Base-by-base conservation (phyloP, 1,140 invertebrate species). In the Nasonia giraulti region DNA sequence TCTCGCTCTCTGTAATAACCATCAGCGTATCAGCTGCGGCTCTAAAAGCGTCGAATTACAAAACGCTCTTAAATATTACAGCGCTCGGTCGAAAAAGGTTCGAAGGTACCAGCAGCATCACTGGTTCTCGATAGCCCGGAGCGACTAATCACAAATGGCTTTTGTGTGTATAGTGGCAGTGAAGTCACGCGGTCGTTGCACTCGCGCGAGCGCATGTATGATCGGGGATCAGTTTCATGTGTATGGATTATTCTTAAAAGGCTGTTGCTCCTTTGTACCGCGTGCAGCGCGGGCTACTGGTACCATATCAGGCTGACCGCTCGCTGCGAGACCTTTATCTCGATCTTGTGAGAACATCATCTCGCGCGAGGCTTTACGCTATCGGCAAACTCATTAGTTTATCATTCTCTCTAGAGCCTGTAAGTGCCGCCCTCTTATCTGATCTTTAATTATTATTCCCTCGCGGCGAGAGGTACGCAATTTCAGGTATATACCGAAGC, bases 291-390 rank as follows among this genome's bases (percentile, higher is more conserved):
- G 27, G 1, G 27, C 27, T 27, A 71, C 68, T 27, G 68, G 11
- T 71, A 71, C 68, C 68, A 71, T 71, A 71, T 23, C 68, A 71
- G 23, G 68, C 68, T 71, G 68, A 33, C 31, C n/a, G 10, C 68
- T 71, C 27, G 23, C 12, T 33, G 23, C 33, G 2, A 6, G 33
- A 71, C 68, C 68, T 31, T 31, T 73, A 73, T 73, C 69, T 73
- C 69, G 69, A 73, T 73, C 69, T 73, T 10, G 33, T 73, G 33
- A 73, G 33, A 37, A 37, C 33, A 73, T 37, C 27, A 31, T 73
- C 69, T 73, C 27, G 27, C 27, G 27, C 27, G 69, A 27, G 10
- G 11, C 27, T 73, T 73, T 4, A 2, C 74, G 40, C 20, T 44
- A 44, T 76, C 74, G 3, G 27, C 33, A 44, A 44, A 44, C 69